Conservation (phyloP, 1,140 invertebrate species). For the Apis florea region DNA sequence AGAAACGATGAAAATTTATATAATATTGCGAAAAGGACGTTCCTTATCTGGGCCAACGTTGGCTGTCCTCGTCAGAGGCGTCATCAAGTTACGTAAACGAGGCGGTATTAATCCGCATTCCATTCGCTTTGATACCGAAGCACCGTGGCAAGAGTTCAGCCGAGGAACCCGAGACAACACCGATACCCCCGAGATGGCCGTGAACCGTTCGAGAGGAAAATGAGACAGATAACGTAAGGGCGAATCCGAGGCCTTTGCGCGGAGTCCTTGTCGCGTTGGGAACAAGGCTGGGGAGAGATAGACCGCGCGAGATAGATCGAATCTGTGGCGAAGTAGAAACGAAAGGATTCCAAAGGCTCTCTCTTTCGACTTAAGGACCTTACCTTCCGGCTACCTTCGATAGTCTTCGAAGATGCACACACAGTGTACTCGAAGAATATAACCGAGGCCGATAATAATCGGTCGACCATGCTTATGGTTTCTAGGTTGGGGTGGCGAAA, state of each 20-base stretch:
- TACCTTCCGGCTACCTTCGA: constrained; percentile 71
- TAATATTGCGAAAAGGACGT: no score
- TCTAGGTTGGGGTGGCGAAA: constrained; percentile 36
- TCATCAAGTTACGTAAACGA: neutral
- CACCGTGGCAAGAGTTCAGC: constrained; percentile 31
- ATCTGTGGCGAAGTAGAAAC: constrained; percentile 65
- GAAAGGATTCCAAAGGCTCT: constrained; percentile 58
- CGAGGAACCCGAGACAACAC: constrained; percentile 57
- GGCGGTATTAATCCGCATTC: constrained; percentile 53
- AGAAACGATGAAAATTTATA: no score
- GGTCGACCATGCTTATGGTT: constrained; percentile 51
- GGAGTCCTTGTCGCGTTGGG: constrained; percentile 54
- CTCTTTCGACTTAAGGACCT: constrained; percentile 60
- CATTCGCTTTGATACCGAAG: constrained; percentile 25
- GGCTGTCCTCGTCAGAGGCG: no score
- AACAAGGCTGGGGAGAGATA: constrained; percentile 44
- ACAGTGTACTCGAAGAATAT: constrained; percentile 56
- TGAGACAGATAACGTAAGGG: constrained; percentile 44
- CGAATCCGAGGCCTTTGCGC: constrained; percentile 22
- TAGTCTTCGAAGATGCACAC: constrained; percentile 55
- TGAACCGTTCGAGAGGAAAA: constrained; percentile 64
- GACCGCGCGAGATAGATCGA: constrained; percentile 69
- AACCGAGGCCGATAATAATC: constrained; percentile 62
- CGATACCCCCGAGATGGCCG: constrained; percentile 65
- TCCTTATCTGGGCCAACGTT: no score